phyloP scores from a whole-genome alignment of 1,140 invertebrate species.

The Euglossa dilemma region DNA sequence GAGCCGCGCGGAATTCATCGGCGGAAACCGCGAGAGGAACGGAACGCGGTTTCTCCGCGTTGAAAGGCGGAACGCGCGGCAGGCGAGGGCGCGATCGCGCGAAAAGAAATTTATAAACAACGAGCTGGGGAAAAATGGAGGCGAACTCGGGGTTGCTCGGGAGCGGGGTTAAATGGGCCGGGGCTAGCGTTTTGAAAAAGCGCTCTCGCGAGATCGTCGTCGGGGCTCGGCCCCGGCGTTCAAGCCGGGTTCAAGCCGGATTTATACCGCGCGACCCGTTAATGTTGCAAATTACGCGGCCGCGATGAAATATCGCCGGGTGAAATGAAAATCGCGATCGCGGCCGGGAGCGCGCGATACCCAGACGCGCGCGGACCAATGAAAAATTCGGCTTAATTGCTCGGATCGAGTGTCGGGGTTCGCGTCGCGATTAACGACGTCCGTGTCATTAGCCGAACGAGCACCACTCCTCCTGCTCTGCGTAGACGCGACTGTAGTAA shows the following conservation, averaged over 20 bases:
- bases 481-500: slow-evolving; percentile 17
- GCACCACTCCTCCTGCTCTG: background rate
- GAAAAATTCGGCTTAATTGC: slow-evolving; percentile 36
- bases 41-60: slow-evolving; percentile 1
- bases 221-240: background rate
- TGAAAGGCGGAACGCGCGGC: slow-evolving; percentile 19
- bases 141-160: background rate
- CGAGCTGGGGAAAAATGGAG: background rate
- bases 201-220: background rate
- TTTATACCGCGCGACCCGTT: background rate
- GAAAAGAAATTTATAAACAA: slow-evolving; percentile 40
- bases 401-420: slow-evolving; percentile 8
- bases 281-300: slow-evolving; percentile 34
- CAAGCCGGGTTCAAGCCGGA: too few species aligned
- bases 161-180: slow-evolving; percentile 3
- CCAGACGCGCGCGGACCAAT: background rate
- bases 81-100: background rate
- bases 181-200: background rate
- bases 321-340: slow-evolving; percentile 23
- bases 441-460: slow-evolving; percentile 30
- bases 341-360: background rate
- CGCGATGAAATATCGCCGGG: slow-evolving; percentile 21
- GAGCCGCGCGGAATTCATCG: slow-evolving; percentile 49
- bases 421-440: slow-evolving; percentile 13
- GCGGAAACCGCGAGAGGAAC: slow-evolving; percentile 35